Evolutionary conservation across 2,888 invertebrate species (phyloP), one percentile per base, ranked within the genome.

Genomic region (Latrodectus elegans): DNA sequence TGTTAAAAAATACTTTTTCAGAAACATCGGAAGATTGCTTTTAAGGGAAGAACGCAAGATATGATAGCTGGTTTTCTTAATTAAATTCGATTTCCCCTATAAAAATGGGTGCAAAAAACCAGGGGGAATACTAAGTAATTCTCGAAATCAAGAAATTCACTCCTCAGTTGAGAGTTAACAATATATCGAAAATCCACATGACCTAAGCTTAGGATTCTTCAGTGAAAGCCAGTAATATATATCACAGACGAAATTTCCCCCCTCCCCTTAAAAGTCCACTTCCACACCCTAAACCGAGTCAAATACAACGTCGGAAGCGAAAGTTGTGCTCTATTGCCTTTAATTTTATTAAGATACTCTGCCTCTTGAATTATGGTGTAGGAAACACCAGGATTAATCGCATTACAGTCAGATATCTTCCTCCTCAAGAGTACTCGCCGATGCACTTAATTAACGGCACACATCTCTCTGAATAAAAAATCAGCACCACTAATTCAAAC

Each of bases 341-440:
- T 81, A 81, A 81, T 81, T 81, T 81, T 81, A 81, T 81, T 81
- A 81, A 81, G 81, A 81, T 67, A 73, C 81, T n/a, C 53, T 22
- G 64, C 81, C 68, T 17, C 74, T 81, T 81, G 81, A 74, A 73
- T 74, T 81, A 73, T 81, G 81, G 81, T 15, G n/a, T 22, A n/a
- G 26, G 81, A 65, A 74, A 74, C 81, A 71, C 73, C 14, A 81
- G 81, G 74, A 81, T 81, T 81, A 81, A 81, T 81, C 67, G 81
- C 26, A 81, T 81, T 81, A 81, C 73, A 74, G 26, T 72, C 53
- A 26, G 73, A 81, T 81, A 81, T 81, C 74, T 81, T 73, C 73
- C 15, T 74, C 67, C 81, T 67, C 52, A 67, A 73, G 81, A 72
- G 60, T 80, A 64, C 14, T 52, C 72, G 64, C 51, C 71, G 81